Evolutionary conservation across 2,797 vertebrate species (phyloP), one percentile per base, ranked within the genome.

Genomic region (Peromyscus aztecus): DNA sequence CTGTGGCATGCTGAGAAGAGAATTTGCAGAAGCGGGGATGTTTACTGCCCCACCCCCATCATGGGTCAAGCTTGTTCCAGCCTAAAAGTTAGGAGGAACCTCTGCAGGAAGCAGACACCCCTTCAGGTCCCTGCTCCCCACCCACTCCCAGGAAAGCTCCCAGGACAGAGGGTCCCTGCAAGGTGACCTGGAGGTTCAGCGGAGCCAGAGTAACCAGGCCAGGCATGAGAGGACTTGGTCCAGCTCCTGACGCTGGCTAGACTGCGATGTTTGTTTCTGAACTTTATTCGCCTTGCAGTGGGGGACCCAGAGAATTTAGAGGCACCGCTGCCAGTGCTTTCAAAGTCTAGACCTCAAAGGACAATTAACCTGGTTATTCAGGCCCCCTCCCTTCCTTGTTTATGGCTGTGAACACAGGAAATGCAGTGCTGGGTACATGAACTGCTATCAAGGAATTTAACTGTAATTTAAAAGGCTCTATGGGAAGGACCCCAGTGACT

Each of bases 391-490:
- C 84, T 85, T 93, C 46, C 80, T 83, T 95, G 93, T 97, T 98
- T 97, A 97, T 97, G 97, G 91, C 98, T 95, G 94, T 97, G 96
- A 97, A 97, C 96, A 95, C 75, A 90, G 86, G 95, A 97, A 97
- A 55, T 7, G 40, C 89, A 77, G 90, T 97, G 92, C 78, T 95
- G 91, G 93, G 95, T 96, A 87, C 94, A 71, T 92, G 94, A 96
- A 98, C 82, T 1, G 80, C 96, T 96, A 92, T 97, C 98, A 97
- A 98, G 97, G 96, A 98, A 96, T 96, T 95, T 94, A 96, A 81
- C 96, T 97, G 96, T 98, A 98, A 98, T 96, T 98, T 98, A 97
- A 98, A 98, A 97, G 94, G 86, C 98, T 97, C 96, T 95, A 21
- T 95, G 96, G 98, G 97, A 97, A 98, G 91, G 16, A 4, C 97